Conservation (phyloP, 35 echinoderm and acorn worm genomes). For the Ophiothrix spiculata region DNA sequence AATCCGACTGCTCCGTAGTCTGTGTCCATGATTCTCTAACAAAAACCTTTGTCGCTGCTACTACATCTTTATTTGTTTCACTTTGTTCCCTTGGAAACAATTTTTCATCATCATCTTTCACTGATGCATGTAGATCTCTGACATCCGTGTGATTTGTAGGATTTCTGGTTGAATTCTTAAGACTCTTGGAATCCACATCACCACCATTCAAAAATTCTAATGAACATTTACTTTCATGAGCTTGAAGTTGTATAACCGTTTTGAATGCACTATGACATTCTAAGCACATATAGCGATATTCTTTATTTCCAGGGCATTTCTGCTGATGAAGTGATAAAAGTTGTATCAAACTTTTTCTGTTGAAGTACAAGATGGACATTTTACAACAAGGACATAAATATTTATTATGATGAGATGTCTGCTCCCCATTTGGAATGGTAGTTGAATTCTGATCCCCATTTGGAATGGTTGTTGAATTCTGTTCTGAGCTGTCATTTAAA, state of each 20-base stretch:
- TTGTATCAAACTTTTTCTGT: not conserved
- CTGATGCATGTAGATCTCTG: no score
- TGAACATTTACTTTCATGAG: not conserved
- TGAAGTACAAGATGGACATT: not conserved
- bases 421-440: no score
- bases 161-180: not conserved
- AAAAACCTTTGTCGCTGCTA: not conserved
- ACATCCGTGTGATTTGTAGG: no score
- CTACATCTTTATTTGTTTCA: not conserved
- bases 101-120: no score
- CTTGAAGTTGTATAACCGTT: not conserved
- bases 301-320: not conserved
- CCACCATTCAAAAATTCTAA: no score
- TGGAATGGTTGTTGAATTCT: no score
- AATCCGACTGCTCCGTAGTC: not conserved
- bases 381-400: not conserved
- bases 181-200: not conserved
- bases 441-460: not conserved
- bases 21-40: not conserved
- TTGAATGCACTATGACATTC: not conserved
- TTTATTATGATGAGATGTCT: not conserved
- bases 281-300: constrained; percentile 2
- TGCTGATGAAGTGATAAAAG: not conserved
- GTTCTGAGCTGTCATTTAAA: no score
- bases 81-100: not conserved